These are phyloP conservation scores for Drosophila kambysellisi DNA, from an alignment of 2,888 invertebrate genomes.

Conservation along the genomic window DNA sequence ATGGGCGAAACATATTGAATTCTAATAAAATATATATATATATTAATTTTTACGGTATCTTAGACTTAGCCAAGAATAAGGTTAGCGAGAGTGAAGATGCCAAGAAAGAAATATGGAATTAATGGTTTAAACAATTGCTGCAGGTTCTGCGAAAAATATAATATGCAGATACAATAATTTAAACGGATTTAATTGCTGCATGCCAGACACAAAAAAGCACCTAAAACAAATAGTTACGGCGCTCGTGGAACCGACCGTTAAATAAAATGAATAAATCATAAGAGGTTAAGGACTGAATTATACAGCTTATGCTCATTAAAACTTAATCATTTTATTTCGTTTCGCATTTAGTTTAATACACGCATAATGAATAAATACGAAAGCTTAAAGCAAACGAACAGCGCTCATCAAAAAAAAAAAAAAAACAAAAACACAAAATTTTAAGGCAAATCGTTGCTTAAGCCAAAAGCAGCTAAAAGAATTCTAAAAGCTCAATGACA, in stretches of 20 bases:
- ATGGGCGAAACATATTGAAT: constrained; percentile 2
- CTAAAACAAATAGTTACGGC: neutral
- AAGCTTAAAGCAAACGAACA: neutral
- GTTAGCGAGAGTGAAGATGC: constrained; percentile 1
- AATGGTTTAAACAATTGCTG: neutral
- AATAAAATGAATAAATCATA: constrained; percentile 13
- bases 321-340: constrained; percentile 11
- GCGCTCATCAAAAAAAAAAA: neutral
- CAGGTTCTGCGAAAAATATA: neutral
- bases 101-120: neutral
- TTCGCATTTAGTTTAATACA: constrained; percentile 5
- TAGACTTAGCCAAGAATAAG: neutral
- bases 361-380: constrained; percentile 4
- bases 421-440: neutral
- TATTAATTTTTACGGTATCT: neutral
- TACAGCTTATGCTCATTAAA: constrained; percentile 2
- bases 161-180: neutral
- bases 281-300: constrained; percentile 1
- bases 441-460: neutral
- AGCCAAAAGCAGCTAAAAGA: constrained; percentile 8
- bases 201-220: neutral
- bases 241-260: neutral
- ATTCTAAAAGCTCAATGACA: constrained; percentile 40
- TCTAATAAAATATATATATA: constrained; percentile 1
- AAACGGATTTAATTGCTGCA: neutral